Base-by-base conservation (phyloP, 30 jellyfish, hydroid and myxozoan genomes). In the Sanderia malayensis region DNA sequence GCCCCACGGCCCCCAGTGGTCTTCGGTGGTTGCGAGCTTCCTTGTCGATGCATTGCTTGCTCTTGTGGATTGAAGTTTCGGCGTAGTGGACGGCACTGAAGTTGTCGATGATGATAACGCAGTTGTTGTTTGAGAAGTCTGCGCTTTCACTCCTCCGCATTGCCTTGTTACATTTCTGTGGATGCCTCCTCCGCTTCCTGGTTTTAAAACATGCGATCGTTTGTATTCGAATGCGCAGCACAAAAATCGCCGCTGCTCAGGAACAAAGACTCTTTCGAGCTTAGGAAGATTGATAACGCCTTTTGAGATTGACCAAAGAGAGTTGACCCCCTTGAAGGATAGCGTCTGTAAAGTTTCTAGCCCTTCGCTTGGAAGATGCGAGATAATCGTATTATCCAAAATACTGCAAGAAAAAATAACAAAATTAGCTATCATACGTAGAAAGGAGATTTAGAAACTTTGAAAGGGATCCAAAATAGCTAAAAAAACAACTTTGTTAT, bases 181-280 rank as follows among this genome's bases (percentile, higher is more conserved):
- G 0, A 31, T 29, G n/a, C n/a, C n/a, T n/a, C n/a, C n/a, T 2
- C 76, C 67, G 18, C 45, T 37, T 26, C 18, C 58, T 1, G 53
- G 46, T 29, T 25, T 78, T 18, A 44, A 2, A 18, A 30, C 52
- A 31, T 46, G 52, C 6, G 46, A 55, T 17, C 99, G 84, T 58
- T 74, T 67, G 70, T 76, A 53, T 19, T 32, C 41, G 71, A 92
- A 92, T 9, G 99, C 99, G 59, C 99, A 92, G 81, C 99, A 92
- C 18, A 92, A 71, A 60, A 52, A 92, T 31, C 99, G 80, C 52
- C 95, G 83, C 67, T 70, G 75, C 60, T 66, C 81, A 26, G 84
- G 77, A n/a, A 92, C 94, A 37, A 34, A 57, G 13, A 92, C 99
- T 7, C 45, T 31, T 31, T 31, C 46, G 4, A 92, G 67, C 30